These are phyloP conservation scores for Tiliacea aurago DNA, from an alignment of 2,888 invertebrate species.

Conservation along the genomic window DNA sequence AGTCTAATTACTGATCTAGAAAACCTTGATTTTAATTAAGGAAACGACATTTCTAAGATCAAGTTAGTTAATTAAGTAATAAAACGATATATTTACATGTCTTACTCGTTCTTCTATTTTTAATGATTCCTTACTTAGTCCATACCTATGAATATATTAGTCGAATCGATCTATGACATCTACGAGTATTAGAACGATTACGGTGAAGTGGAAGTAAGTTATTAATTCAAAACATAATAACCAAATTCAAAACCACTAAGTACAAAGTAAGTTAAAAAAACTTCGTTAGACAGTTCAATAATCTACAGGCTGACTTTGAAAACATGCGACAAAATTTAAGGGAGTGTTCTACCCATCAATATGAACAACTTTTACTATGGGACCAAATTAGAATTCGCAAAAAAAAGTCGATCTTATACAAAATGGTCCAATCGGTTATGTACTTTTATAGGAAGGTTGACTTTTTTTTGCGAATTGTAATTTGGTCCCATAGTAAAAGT, in stretches of 20 bases:
- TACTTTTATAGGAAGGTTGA: no score
- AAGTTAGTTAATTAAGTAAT: not conserved
- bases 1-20: not conserved
- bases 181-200: not conserved
- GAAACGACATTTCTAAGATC: constrained; percentile 23
- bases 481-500: no score
- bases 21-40: constrained; percentile 20
- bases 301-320: no score
- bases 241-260: not conserved
- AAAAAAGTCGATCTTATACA: no score
- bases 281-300: not conserved
- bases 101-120: not conserved
- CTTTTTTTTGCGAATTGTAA: no score
- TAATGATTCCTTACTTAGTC: not conserved
- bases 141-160: not conserved
- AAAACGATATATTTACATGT: not conserved
- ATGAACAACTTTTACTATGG: no score
- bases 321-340: no score
- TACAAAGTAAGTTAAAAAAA: not conserved
- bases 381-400: no score
- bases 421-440: no score
- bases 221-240: not conserved
- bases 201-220: constrained; percentile 37
- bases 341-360: no score
- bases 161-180: not conserved